Evolutionary conservation across 2,888 invertebrate species (phyloP).

Genomic region (Cecidostiba fungosa): DNA sequence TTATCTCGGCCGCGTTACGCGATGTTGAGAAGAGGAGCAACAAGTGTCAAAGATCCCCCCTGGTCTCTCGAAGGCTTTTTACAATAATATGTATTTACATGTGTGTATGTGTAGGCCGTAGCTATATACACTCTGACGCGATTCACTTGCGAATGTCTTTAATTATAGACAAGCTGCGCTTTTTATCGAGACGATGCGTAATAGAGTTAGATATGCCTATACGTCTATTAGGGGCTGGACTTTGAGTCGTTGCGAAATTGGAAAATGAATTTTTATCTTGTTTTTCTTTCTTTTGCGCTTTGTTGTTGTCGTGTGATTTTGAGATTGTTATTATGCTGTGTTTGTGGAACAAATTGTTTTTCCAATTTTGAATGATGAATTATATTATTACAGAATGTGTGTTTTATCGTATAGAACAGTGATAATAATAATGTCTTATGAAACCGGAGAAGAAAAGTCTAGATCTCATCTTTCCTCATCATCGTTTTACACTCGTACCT

Average conservation of each 20-base stretch:
- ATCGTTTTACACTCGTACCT: too few relatives aligned
- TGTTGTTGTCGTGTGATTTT: too few relatives aligned
- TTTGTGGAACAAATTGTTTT: background rate
- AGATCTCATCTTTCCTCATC: background rate
- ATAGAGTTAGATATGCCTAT: too few relatives aligned
- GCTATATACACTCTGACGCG: background rate
- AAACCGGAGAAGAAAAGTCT: background rate
- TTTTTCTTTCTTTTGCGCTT: background rate
- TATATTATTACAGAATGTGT: background rate
- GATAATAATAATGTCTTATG: background rate
- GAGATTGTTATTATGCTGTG: background rate
- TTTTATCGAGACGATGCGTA: background rate
- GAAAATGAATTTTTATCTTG: background rate
- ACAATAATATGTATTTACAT: background rate
- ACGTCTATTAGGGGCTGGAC: background rate
- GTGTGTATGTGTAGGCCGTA: background rate
- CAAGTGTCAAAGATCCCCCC: slow-evolving; percentile 62
- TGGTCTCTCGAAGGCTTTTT: background rate
- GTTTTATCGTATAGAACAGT: background rate
- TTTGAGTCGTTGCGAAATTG: background rate
- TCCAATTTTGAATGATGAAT: background rate
- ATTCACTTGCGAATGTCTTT: background rate
- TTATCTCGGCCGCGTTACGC: slow-evolving; percentile 18
- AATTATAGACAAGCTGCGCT: background rate
- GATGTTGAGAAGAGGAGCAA: slow-evolving; percentile 38